phyloP scores from a whole-genome alignment of 2,797 vertebrate genomes.

The Aeoliscus strigatus region DNA sequence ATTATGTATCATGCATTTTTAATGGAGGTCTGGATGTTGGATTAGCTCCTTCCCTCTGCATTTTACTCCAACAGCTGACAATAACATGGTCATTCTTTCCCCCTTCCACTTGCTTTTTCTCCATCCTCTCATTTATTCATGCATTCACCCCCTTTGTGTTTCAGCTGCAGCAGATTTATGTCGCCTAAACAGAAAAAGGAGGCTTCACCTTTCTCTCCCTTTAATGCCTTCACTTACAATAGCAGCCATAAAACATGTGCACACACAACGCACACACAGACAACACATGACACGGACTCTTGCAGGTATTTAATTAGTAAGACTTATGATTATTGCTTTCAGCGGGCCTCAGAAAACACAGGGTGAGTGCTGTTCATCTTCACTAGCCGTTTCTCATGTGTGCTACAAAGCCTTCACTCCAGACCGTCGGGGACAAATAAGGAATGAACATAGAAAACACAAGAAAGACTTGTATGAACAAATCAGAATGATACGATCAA shows the following conservation, averaged over 20 bases:
- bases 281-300: constrained; percentile 5
- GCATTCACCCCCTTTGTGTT: constrained; percentile 36
- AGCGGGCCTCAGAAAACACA: constrained; percentile 17
- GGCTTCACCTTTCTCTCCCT: constrained; percentile 24
- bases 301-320: constrained; percentile 43
- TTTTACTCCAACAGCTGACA: background rate
- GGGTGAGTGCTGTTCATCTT: no score
- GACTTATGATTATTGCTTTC: constrained; percentile 38
- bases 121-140: constrained; percentile 14
- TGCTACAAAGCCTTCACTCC: no score
- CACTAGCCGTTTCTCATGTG: no score
- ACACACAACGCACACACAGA: background rate
- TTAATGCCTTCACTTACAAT: constrained; percentile 42
- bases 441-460: no score
- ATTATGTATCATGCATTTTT: constrained; percentile 1
- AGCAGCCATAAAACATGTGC: constrained; percentile 35
- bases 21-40: background rate
- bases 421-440: no score
- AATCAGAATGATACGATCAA: no score
- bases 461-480: no score
- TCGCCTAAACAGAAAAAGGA: constrained; percentile 17
- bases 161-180: constrained; percentile 40
- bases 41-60: background rate
- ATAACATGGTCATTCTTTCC: constrained; percentile 5
- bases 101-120: background rate